Base-by-base conservation (phyloP, 2,888 invertebrate genomes). In the Dimorphilus gyrociliatus region DNA sequence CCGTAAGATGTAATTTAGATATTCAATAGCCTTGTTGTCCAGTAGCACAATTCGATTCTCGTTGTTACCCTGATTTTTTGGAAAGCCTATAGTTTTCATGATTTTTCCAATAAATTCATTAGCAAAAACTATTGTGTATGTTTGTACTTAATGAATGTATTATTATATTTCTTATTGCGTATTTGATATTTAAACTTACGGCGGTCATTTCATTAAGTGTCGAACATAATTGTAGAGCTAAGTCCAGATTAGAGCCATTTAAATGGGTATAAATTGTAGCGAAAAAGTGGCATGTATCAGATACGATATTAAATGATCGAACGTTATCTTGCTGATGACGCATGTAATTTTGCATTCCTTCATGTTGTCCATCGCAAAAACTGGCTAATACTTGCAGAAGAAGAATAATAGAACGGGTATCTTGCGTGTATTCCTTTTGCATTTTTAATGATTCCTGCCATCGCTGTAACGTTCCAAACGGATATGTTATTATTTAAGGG, bases 281-380 rank as follows among this genome's bases (percentile, higher is more conserved):
- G 26, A 62, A 45, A 41, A 62, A 60, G 25, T 54, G 45, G 3
- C 55, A 51, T 21, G 59, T 55, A 36, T 61, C 62, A 3, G 53
- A 55, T 4, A 62, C 53, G 33, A 62, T 50, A 46, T 62, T 58
- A 36, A 62, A 57, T 1, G 59, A 56, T 41, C 61, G 60, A 23
- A 62, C 50, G 40, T 62, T 61, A 44, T 59, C 59, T 3, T 55
- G 56, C 36, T 62, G 62, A 31, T 61, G 60, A 25, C 62, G 40
- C 19, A 62, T 50, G 38, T 63, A 61, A 35, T 62, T 53, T 57
- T 61, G 36, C 2, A n/a, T n/a, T n/a, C n/a, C n/a, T n/a, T n/a
- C n/a, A n/a, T n/a, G n/a, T n/a, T n/a, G n/a, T n/a, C n/a, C n/a
- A n/a, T n/a, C n/a, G n/a, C n/a, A n/a, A n/a, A n/a, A n/a, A n/a